phyloP scores from a whole-genome alignment of 1,140 invertebrate genomes.

The Caligus rogercresseyi region DNA sequence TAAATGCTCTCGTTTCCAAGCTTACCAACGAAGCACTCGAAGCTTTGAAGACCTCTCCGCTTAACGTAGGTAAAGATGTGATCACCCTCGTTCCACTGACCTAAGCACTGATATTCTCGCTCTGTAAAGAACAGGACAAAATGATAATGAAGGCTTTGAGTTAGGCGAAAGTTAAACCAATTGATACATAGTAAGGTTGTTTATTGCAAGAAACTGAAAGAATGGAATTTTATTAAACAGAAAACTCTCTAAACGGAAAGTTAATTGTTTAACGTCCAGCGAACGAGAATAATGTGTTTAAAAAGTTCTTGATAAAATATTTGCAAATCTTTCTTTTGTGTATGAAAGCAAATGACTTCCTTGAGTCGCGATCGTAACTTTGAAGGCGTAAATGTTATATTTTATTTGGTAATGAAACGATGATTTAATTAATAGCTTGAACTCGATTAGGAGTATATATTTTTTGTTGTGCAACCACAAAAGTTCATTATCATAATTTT shows the following conservation, averaged over 20 bases:
- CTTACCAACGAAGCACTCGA: slow-evolving; percentile 18
- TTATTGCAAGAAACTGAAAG: background rate
- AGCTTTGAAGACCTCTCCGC: slow-evolving; percentile 41
- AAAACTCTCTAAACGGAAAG: background rate
- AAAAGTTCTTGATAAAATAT: background rate
- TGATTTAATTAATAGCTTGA: too few relatives aligned
- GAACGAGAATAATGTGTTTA: background rate
- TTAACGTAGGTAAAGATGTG: slow-evolving; percentile 49
- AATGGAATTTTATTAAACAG: background rate
- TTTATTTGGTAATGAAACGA: too few relatives aligned
- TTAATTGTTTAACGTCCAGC: background rate
- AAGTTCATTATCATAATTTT: too few relatives aligned
- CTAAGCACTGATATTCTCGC: slow-evolving; percentile 47
- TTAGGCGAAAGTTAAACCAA: background rate
- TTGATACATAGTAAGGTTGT: background rate
- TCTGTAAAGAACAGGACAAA: slow-evolving; percentile 31
- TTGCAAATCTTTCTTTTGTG: too few relatives aligned
- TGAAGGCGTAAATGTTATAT: too few relatives aligned
- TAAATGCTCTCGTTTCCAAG: slow-evolving; percentile 11
- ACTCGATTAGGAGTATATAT: too few relatives aligned
- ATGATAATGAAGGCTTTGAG: background rate
- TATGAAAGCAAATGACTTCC: too few relatives aligned
- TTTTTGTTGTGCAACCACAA: too few relatives aligned
- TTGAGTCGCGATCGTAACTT: too few relatives aligned
- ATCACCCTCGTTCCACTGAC: slow-evolving; percentile 46